Percentiles rank a stretch among this genome's conserved stretches.
phyloP scores from a whole-genome alignment of 2,888 invertebrate genomes.

The Biston betularia region DNA sequence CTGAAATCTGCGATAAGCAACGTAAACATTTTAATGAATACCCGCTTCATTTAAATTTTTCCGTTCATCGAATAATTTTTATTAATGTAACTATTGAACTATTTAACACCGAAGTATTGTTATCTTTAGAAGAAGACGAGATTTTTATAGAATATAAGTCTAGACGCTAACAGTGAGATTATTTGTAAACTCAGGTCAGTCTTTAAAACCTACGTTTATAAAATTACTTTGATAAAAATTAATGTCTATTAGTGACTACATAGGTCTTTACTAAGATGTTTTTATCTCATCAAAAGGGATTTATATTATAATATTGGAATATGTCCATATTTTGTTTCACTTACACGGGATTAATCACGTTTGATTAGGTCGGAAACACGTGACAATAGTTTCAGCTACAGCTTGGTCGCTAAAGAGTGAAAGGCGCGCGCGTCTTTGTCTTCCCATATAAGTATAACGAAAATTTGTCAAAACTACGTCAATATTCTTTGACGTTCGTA shows the following conservation, averaged over 20 bases:
- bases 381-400: too few relatives aligned
- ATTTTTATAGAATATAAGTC: conserved; percentile 37
- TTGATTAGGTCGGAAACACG: too few relatives aligned
- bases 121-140: conserved; percentile 50
- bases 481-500: conserved; percentile 11
- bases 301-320: conserved; percentile 12
- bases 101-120: conserved; percentile 53
- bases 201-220: conserved; percentile 58
- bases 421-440: too few relatives aligned
- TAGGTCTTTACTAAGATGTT: conserved; percentile 34
- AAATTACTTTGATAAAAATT: conserved; percentile 46
- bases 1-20: conserved; percentile 64
- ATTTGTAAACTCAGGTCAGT: conserved; percentile 59
- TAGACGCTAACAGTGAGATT: conserved; percentile 47
- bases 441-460: too few relatives aligned
- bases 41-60: conserved; percentile 40
- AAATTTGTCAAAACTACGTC: too few relatives aligned
- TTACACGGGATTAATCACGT: too few relatives aligned
- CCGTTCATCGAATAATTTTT: conserved; percentile 46
- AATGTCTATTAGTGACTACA: conserved; percentile 30
- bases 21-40: conserved; percentile 45
- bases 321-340: conserved; percentile 12
- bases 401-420: too few relatives aligned
- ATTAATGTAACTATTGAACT: conserved; percentile 53
- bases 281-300: conserved; percentile 30